Percentiles rank a stretch among this genome's conserved stretches.
These are phyloP conservation scores for Autographa gamma DNA, from an alignment of 2,888 invertebrate genomes.

Conservation along the genomic window DNA sequence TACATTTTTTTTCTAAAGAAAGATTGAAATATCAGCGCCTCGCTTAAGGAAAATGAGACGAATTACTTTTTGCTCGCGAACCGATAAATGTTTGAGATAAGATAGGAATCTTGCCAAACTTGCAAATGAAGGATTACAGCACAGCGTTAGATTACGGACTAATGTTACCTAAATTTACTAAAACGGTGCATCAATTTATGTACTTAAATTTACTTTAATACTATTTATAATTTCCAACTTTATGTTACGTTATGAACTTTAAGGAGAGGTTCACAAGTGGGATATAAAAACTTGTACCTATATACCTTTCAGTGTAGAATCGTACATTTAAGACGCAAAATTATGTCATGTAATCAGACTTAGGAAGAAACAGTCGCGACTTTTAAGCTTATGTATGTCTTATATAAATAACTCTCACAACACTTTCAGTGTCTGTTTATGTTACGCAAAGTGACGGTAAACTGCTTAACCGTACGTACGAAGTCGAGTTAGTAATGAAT, in stretches of 20 bases:
- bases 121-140: neutral
- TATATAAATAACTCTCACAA: neutral
- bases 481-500: neutral
- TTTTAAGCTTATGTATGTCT: neutral
- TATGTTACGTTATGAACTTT: neutral
- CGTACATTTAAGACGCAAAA: neutral
- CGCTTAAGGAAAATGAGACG: neutral
- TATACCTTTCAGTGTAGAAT: too few species aligned
- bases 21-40: neutral
- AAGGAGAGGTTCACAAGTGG: too few species aligned
- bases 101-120: constrained; percentile 2
- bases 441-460: neutral
- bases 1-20: neutral
- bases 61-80: constrained; percentile 3
- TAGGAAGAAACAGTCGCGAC: neutral
- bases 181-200: neutral
- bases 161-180: neutral
- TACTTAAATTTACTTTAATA: neutral
- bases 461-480: neutral
- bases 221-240: neutral
- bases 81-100: neutral
- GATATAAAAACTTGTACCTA: too few species aligned
- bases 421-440: too few species aligned
- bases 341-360: neutral
- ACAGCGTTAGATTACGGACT: neutral